These are phyloP conservation scores for Leptinotarsa haldemani DNA, from an alignment of 2,888 invertebrate species.

Conservation along the genomic window DNA sequence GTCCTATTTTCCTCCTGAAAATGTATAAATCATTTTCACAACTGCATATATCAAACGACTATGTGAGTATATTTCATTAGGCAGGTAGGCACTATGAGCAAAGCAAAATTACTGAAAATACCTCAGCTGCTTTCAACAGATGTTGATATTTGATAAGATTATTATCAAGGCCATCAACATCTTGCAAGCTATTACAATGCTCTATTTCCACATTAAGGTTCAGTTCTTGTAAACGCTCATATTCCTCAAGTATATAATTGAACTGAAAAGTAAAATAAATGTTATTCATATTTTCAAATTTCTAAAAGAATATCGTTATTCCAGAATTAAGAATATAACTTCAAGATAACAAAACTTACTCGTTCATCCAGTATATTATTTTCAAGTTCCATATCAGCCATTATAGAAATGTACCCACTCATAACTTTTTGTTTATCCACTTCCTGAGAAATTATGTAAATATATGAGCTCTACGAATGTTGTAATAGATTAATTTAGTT, in stretches of 20 bases:
- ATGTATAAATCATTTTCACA: neutral
- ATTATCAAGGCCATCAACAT: slow-evolving; percentile 58
- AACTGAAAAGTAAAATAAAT: slow-evolving; percentile 35
- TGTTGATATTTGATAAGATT: slow-evolving; percentile 60
- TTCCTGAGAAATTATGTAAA: slow-evolving; percentile 23
- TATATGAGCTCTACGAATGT: neutral
- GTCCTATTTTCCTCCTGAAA: slow-evolving; percentile 46
- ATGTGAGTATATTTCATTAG: neutral
- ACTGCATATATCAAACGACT: neutral
- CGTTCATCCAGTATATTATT: slow-evolving; percentile 40
- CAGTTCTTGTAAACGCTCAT: slow-evolving; percentile 56
- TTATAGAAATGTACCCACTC: slow-evolving; percentile 22
- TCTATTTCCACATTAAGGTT: slow-evolving; percentile 62
- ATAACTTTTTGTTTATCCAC: slow-evolving; percentile 27
- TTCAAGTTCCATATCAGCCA: slow-evolving; percentile 46
- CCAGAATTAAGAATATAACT: slow-evolving; percentile 7
- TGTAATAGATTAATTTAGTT: slow-evolving; percentile 12
- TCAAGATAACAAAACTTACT: slow-evolving; percentile 36
- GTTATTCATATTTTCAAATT: neutral
- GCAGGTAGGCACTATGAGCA: slow-evolving; percentile 26
- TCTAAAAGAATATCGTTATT: neutral
- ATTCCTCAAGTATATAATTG: slow-evolving; percentile 31
- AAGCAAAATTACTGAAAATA: slow-evolving; percentile 42
- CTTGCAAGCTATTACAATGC: slow-evolving; percentile 60
- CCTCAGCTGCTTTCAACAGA: slow-evolving; percentile 56